Percentiles rank a stretch among this genome's conserved stretches.
Evolutionary conservation across 2,888 invertebrate species (phyloP).

Genomic region (Leptinotarsa tumamoca): DNA sequence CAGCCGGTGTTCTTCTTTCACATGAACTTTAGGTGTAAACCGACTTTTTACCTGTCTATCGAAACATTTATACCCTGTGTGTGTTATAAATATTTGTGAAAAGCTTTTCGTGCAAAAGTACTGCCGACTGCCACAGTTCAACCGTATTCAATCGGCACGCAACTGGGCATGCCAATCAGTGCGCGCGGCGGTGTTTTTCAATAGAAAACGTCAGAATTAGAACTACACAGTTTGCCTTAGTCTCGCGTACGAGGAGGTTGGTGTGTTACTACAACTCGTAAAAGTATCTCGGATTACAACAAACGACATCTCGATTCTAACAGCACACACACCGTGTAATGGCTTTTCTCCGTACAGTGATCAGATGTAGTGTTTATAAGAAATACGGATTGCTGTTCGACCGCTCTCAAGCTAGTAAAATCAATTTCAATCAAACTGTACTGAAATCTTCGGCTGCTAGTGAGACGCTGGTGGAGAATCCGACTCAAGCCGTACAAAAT

Average conservation of each 20-base stretch:
- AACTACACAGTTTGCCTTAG: constrained; percentile 33
- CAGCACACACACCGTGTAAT: constrained; percentile 55
- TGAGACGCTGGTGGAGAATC: constrained; percentile 45
- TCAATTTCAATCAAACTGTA: constrained; percentile 57
- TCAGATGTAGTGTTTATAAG: constrained; percentile 64
- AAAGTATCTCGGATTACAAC: constrained; percentile 32
- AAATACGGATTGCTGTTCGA: constrained; percentile 63
- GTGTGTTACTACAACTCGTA: constrained; percentile 23
- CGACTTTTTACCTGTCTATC: constrained; percentile 15
- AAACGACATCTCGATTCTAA: constrained; percentile 25
- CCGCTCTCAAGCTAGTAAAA: constrained; percentile 54
- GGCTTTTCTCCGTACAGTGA: constrained; percentile 68
- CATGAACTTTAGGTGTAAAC: constrained; percentile 2
- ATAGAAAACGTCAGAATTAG: constrained; percentile 21
- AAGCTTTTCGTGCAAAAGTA: constrained; percentile 16
- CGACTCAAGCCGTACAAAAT: constrained; percentile 43
- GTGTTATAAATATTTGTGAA: constrained; percentile 21
- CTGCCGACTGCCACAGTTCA: neutral
- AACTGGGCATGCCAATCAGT: constrained; percentile 19
- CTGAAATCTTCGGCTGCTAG: constrained; percentile 72
- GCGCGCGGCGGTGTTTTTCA: constrained; percentile 32
- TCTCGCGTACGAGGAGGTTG: constrained; percentile 26
- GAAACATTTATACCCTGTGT: constrained; percentile 4
- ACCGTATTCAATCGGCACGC: constrained; percentile 3
- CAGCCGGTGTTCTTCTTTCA: constrained; percentile 11